phyloP scores from a whole-genome alignment of 2,888 invertebrate species.

The Drosophila mettleri region DNA sequence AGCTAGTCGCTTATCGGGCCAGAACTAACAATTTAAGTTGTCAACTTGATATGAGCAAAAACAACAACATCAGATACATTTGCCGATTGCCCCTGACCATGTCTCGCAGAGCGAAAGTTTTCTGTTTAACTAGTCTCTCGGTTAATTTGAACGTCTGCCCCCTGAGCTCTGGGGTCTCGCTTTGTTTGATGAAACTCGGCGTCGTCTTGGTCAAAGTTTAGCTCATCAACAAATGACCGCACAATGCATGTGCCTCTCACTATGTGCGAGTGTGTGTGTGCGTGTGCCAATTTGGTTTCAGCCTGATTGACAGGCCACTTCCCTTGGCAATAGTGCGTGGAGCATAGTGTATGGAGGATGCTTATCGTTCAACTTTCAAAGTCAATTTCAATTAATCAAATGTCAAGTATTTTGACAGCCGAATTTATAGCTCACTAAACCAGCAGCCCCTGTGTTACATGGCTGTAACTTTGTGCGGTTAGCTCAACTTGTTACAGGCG shows the following conservation, averaged over 20 bases:
- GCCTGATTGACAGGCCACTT: slow-evolving; percentile 75
- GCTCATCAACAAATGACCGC: slow-evolving; percentile 77
- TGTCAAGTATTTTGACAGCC: slow-evolving; percentile 79
- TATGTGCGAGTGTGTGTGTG: slow-evolving; percentile 23
- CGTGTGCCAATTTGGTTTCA: slow-evolving; percentile 36
- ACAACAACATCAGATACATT: slow-evolving; percentile 33
- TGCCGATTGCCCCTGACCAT: slow-evolving; percentile 39
- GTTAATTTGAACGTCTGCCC: slow-evolving; percentile 64
- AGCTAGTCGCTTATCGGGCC: slow-evolving; percentile 29
- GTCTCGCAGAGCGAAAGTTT: slow-evolving; percentile 54
- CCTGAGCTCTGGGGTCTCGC: slow-evolving; percentile 4
- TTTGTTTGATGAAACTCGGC: slow-evolving; percentile 59
- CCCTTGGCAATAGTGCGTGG: slow-evolving; percentile 37
- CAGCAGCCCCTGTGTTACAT: slow-evolving; percentile 23
- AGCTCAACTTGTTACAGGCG: slow-evolving; percentile 15
- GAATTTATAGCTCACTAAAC: slow-evolving; percentile 74
- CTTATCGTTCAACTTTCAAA: slow-evolving; percentile 70
- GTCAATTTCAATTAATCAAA: slow-evolving; percentile 81
- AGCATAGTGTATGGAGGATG: slow-evolving; percentile 9
- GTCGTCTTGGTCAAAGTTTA: slow-evolving; percentile 63
- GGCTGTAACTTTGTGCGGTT: slow-evolving; percentile 36
- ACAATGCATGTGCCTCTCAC: slow-evolving; percentile 16
- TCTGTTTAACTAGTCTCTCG: slow-evolving; percentile 74
- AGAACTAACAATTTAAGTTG: slow-evolving; percentile 79
- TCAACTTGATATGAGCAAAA: slow-evolving; percentile 73